Evolutionary conservation across 2,113 vertebrate species (phyloP), one percentile per base, ranked within the genome.

Genomic region (Lagopus leucura): DNA sequence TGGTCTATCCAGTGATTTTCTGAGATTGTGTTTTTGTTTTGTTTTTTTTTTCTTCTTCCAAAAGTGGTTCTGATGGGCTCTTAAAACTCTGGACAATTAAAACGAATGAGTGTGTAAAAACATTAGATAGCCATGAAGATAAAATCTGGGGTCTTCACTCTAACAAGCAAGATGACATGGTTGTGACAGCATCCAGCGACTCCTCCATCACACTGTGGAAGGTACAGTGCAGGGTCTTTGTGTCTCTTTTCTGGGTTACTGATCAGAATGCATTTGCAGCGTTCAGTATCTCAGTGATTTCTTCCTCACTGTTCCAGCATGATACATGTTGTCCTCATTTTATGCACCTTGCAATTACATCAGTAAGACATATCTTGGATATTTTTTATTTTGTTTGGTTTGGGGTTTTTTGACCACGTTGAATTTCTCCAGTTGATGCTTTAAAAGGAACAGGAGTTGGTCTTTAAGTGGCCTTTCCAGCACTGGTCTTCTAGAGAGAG

Each of bases 41-140:
- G 12, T 24, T 48, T 25, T 50, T 25, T 50, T 30, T 22, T 25
- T 25, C 15, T 65, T 74, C 66, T 95, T 47, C 66, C 89, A 28
- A 58, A 84, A 99, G 99, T 0, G 99, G 98, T 36, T 99, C 99
- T 0, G 99, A 99, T 0, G 99, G 99, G 27, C 98, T 99, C 25
- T 78, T 99, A 50, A 99, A 99, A 90, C 98, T 99, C 50, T 99
- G 99, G 99, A 99, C 99, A 57, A 99, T 99, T 90, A 99, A 99
- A 95, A 99, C 97, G 47, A 99, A 99, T 0, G 99, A 99, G 95
- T 99, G 99, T 22, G 98, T 99, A 86, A 98, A 98, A 96, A 99
- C 99, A 0, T 83, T 99, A 45, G 99, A 99, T 5, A 98, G 97
- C 27, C 99, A 99, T 4, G 98, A 99, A 86, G 98, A 99, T 82